Evolutionary conservation across 2,888 invertebrate genomes (phyloP), one percentile per base, ranked within the genome.

Genomic region (Halocaridina rubra): DNA sequence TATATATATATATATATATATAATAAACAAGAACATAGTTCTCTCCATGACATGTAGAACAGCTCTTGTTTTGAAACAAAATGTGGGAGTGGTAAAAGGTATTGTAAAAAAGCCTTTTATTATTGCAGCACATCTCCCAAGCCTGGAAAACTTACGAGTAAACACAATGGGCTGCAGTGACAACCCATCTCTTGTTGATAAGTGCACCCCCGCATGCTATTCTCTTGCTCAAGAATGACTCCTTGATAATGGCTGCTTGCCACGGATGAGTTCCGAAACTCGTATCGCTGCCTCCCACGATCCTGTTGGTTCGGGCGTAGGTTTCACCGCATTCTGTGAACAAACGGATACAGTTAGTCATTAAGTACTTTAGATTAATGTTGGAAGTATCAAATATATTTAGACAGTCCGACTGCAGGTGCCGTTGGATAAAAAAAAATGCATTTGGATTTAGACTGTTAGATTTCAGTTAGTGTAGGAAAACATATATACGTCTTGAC

Each of bases 251-350:
- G 33, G 88, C 91, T 89, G 92, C 93, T 92, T 97, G 97, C 97
- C 97, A 97, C 3, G 97, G 97, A 92, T 97, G 97, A 10, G 96
- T 95, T 1, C 96, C 97, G 90, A 97, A 97, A 59, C 95, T 95
- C 0, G 97, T 95, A 22, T 96, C 95, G 89, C 96, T 96, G 0
- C 97, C 97, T 0, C 97, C 97, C 0, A 97, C 97, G 85, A 97
- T 97, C 88, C 97, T 93, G 90, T 97, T 97, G 32, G 96, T 96
- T 57, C 97, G 93, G 0, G 96, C 94, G 90, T 95, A 96, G 84
- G 96, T 93, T 90, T 97, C 96, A 0, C 97, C 97, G 90, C 97
- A 97, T 91, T 96, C 97, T 97, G 92, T 27, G 29, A 27, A 13
- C n/a, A 29, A 75, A 30, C 22, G 59, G 29, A 7, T n/a, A 22